Evolutionary conservation across 2,797 vertebrate genomes (phyloP).

Genomic region (Sebastes melanostomus): DNA sequence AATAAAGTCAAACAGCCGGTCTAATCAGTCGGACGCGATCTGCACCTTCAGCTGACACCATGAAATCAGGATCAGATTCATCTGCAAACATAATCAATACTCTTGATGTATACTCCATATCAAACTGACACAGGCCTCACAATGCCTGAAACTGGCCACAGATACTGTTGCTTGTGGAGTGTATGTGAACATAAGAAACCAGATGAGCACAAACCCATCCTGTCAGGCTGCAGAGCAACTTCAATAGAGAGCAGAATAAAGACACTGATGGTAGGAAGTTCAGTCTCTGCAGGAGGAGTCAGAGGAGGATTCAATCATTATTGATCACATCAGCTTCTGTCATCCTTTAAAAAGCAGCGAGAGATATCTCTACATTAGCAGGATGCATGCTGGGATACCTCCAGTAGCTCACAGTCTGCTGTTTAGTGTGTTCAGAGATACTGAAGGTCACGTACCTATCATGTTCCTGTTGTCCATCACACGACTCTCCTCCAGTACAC

Average conservation of each 20-base stretch:
- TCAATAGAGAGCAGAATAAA: not conserved
- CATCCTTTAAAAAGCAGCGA: not conserved
- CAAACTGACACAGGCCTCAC: not conserved
- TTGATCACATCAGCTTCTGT: not conserved
- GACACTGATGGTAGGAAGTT: not conserved
- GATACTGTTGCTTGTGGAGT: not conserved
- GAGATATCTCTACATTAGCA: not conserved
- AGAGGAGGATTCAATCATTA: not conserved
- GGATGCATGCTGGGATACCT: not conserved
- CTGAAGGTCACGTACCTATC: not conserved
- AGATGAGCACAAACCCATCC: not conserved
- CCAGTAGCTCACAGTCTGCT: not conserved
- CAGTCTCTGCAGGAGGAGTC: not conserved
- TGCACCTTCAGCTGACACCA: not conserved
- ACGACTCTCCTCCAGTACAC: not conserved
- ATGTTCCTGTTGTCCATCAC: not conserved
- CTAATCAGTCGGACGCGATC: not conserved
- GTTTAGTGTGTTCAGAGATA: not conserved
- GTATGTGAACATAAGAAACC: not conserved
- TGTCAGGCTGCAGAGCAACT: not conserved
- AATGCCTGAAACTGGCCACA: not conserved
- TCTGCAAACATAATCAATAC: not conserved
- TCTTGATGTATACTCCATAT: not conserved
- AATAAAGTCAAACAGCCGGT: conserved; percentile 1
- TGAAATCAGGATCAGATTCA: not conserved